phyloP scores from a whole-genome alignment of 2,888 invertebrate genomes.

The Palloptera scutellata region DNA sequence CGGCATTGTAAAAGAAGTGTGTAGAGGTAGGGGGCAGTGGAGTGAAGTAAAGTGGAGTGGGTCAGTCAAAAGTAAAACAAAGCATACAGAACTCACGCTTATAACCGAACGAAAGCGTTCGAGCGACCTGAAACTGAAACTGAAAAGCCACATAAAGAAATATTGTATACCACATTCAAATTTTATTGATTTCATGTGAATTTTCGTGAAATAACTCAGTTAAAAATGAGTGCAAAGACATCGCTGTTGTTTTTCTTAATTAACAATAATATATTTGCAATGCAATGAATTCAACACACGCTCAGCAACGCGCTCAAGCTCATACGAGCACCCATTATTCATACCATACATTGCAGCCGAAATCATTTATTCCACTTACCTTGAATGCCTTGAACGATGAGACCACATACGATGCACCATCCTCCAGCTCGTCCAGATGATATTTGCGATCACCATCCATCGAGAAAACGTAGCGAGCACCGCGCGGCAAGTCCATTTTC shows the following conservation, averaged over 20 bases:
- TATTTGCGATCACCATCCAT: conserved; percentile 90
- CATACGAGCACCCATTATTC: too few relatives aligned
- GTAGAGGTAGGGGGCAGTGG: too few relatives aligned
- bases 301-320: background rate
- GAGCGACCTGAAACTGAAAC: background rate
- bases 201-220: conserved; percentile 49
- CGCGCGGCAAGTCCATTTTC: conserved; percentile 85
- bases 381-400: conserved; percentile 92
- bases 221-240: conserved; percentile 33
- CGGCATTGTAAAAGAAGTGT: too few relatives aligned
- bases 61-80: too few relatives aligned
- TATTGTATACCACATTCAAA: conserved; percentile 63
- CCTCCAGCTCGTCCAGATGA: conserved; percentile 84
- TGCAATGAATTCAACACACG: conserved; percentile 17
- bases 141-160: conserved; percentile 19
- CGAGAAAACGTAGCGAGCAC: conserved; percentile 90
- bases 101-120: background rate
- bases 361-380: conserved; percentile 67
- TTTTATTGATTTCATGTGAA: conserved; percentile 58
- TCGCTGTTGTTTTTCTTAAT: conserved; percentile 10
- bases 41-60: too few relatives aligned
- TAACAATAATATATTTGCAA: conserved; percentile 32
- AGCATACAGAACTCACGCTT: background rate
- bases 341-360: too few relatives aligned
- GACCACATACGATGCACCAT: conserved; percentile 92